Evolutionary conservation across 30 jellyfish, hydroid and myxozoan species (phyloP).

Genomic region (Cassiopea xamachana): DNA sequence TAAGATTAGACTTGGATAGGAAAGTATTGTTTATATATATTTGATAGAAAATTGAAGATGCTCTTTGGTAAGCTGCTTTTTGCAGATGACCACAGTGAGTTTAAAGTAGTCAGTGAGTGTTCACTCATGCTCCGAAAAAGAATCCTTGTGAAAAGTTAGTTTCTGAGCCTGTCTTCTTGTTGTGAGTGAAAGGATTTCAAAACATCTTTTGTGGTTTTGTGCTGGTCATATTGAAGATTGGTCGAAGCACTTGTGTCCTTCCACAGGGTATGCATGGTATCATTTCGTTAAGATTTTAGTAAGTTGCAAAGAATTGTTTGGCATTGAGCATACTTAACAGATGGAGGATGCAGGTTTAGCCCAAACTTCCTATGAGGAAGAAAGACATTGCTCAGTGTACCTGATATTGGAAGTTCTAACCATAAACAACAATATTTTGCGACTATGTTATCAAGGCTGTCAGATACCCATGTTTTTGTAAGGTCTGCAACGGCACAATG

Average conservation of each 20-base stretch:
- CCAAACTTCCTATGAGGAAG: neutral
- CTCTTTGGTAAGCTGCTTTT: no score
- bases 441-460: neutral
- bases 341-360: neutral
- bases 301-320: neutral
- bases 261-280: neutral
- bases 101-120: no score
- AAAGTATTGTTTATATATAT: neutral
- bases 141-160: neutral
- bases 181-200: neutral
- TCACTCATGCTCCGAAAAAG: no score
- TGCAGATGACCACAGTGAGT: no score
- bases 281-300: neutral
- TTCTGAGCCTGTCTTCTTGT: neutral
- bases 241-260: neutral
- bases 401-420: neutral
- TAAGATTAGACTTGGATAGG: neutral
- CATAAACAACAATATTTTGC: neutral
- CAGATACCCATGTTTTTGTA: neutral
- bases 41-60: neutral
- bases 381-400: neutral
- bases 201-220: neutral
- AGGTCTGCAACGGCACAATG: neutral
- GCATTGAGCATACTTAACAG: neutral
- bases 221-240: neutral